Evolutionary conservation across 1,140 invertebrate genomes (phyloP).

Genomic region (Leptinotarsa lineolata): DNA sequence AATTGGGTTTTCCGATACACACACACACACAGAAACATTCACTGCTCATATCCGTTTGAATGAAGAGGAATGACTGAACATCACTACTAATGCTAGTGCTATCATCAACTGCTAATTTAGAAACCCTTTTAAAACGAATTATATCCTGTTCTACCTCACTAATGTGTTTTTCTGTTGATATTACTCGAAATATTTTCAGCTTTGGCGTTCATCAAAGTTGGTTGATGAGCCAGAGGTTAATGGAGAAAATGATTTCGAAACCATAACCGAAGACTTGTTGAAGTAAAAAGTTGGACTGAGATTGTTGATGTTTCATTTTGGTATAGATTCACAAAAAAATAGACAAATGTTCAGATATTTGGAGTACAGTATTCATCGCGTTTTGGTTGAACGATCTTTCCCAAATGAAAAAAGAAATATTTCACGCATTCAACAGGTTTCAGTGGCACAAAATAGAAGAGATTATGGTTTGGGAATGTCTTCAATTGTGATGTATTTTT

Average conservation of each 20-base stretch:
- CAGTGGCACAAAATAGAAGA: no score
- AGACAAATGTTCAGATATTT: no score
- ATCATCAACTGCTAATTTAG: slow-evolving; percentile 55
- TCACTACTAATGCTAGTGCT: slow-evolving; percentile 49
- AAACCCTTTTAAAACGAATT: slow-evolving; percentile 55
- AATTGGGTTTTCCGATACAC: background rate
- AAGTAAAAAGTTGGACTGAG: background rate
- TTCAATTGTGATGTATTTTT: no score
- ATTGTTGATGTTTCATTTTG: no score
- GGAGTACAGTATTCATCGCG: no score
- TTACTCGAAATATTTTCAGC: slow-evolving; percentile 35
- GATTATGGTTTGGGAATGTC: no score
- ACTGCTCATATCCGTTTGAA: slow-evolving; percentile 39
- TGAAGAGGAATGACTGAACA: slow-evolving; percentile 49
- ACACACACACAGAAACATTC: background rate
- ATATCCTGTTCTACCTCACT: slow-evolving; percentile 50
- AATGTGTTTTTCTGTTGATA: slow-evolving; percentile 53
- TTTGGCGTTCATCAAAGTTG: background rate
- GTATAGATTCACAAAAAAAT: no score
- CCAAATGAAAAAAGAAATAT: no score
- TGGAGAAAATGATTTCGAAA: background rate
- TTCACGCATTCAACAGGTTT: no score
- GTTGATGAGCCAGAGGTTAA: background rate
- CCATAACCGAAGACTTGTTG: background rate
- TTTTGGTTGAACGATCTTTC: no score